phyloP scores from a whole-genome alignment of 2,888 invertebrate genomes.

The Anaspis maculata region DNA sequence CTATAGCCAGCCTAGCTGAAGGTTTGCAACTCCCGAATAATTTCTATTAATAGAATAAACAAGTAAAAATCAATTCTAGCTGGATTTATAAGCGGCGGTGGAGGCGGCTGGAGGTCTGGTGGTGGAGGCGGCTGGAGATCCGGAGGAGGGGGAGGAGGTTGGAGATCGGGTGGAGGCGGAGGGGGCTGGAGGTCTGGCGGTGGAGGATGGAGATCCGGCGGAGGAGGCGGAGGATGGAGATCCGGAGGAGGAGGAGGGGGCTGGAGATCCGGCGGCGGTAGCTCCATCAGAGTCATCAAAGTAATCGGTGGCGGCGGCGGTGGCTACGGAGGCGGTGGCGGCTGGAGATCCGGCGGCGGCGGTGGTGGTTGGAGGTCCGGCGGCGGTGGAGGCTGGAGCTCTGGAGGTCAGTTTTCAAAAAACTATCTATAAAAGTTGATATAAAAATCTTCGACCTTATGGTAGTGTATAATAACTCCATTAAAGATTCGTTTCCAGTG shows the following conservation, averaged over 20 bases:
- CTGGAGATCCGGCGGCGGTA: neutral
- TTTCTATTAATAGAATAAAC: slow-evolving; percentile 3
- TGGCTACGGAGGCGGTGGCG: neutral
- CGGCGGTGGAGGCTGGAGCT: slow-evolving; percentile 5
- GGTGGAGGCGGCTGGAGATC: slow-evolving; percentile 7
- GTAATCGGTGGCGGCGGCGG: slow-evolving; percentile 4
- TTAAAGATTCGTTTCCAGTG: too few relatives aligned
- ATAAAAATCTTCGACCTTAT: too few relatives aligned
- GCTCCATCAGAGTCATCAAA: neutral
- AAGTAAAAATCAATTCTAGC: neutral
- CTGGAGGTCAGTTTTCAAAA: neutral
- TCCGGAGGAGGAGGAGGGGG: slow-evolving; percentile 4
- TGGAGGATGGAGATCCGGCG: slow-evolving; percentile 1
- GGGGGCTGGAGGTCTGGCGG: neutral
- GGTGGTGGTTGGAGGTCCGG: slow-evolving; percentile 3
- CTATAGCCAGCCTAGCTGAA: slow-evolving; percentile 11
- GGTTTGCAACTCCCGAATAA: slow-evolving; percentile 7
- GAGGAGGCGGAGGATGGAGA: slow-evolving; percentile 3
- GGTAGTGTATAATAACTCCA: too few relatives aligned
- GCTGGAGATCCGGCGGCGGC: neutral
- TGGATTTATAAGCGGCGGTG: slow-evolving; percentile 3
- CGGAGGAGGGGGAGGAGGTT: slow-evolving; percentile 2
- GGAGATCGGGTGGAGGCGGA: slow-evolving; percentile 3
- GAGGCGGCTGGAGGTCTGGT: slow-evolving; percentile 15
- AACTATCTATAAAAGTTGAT: too few relatives aligned